Evolutionary conservation across 2,113 vertebrate species (phyloP), one percentile per base, ranked within the genome.

Genomic region (Atherinomorus stipes): DNA sequence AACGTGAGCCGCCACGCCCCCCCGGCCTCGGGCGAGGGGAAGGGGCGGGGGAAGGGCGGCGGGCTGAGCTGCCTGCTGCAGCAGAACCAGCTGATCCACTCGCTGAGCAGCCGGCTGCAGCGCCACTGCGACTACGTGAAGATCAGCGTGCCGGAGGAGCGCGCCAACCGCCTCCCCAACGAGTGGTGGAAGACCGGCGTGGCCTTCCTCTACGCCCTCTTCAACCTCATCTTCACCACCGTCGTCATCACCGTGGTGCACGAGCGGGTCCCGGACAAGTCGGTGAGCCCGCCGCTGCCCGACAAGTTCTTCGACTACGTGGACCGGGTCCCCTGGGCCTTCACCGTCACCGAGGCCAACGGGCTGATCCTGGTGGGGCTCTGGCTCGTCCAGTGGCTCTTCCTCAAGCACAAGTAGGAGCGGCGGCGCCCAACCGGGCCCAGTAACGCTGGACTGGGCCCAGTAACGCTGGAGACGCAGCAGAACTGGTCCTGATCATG

Each of bases 151-250:
- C 92, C 94, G 5, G 96, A 97, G 11, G 90, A 95, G 0, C 95
- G 90, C 7, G 58, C 53, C 7, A 92, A 94, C 84, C 95, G 88
- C 47, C 95, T 97, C 31, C 98, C 97, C 22, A 81, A 87, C 0
- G 98, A 99, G 84, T 99, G 98, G 98, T 99, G 97, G 98, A 99
- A 99, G 88, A 99, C 98, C 0, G 96, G 95, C 68, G 92, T 98
- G 61, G 95, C 98, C 7, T 96, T 99, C 64, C 81, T 97, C 44
- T 99, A 99, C 2, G 96, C 97, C 0, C 19, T 94, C 15, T 96
- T 96, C 89, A 97, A 95, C 88, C 94, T 99, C 18, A 73, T 99
- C 74, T 88, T 99, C 86, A 99, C 96, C 15, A 97, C 96, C 0
- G 95, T 99, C 44, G 93, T 99, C 93, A 99, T 99, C 92, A 98